phyloP scores from a whole-genome alignment of 1,140 invertebrate species.

The Cherax quadricarinatus region DNA sequence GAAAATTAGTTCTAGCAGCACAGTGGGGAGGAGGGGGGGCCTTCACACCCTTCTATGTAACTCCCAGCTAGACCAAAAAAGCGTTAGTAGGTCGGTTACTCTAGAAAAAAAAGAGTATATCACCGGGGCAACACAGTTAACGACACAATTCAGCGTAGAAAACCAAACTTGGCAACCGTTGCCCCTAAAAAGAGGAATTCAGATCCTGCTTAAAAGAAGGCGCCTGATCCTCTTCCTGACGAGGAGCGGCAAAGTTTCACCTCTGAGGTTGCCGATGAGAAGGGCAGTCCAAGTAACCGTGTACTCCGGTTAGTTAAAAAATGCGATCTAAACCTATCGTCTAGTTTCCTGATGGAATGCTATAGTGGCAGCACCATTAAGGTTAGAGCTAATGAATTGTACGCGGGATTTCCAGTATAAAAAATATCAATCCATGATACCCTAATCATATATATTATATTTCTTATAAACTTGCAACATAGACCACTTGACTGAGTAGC shows the following conservation, averaged over 20 bases:
- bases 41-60: slow-evolving; percentile 47
- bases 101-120: slow-evolving; percentile 28
- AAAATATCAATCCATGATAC: slow-evolving; percentile 57
- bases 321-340: slow-evolving; percentile 37
- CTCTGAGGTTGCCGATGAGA: not conserved
- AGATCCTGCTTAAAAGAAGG: not conserved
- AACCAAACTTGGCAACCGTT: slow-evolving; percentile 1
- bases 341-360: slow-evolving; percentile 21
- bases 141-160: slow-evolving; percentile 2
- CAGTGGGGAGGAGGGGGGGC: not conserved
- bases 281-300: slow-evolving; percentile 40
- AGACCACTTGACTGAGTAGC: slow-evolving; percentile 48
- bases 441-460: slow-evolving; percentile 44
- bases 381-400: slow-evolving; percentile 28
- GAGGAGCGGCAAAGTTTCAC: slow-evolving; percentile 1
- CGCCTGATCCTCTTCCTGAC: not conserved
- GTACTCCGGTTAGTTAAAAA: not conserved
- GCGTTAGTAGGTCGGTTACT: slow-evolving; percentile 56
- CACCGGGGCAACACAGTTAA: slow-evolving; percentile 28
- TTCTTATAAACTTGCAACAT: slow-evolving; percentile 41
- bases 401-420: slow-evolving; percentile 59
- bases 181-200: not conserved
- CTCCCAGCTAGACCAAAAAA: slow-evolving; percentile 57
- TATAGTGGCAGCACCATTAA: slow-evolving; percentile 21
- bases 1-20: slow-evolving; percentile 54